phyloP scores from a whole-genome alignment of 2,113 vertebrate genomes.

The Protomyctophum bolini region DNA sequence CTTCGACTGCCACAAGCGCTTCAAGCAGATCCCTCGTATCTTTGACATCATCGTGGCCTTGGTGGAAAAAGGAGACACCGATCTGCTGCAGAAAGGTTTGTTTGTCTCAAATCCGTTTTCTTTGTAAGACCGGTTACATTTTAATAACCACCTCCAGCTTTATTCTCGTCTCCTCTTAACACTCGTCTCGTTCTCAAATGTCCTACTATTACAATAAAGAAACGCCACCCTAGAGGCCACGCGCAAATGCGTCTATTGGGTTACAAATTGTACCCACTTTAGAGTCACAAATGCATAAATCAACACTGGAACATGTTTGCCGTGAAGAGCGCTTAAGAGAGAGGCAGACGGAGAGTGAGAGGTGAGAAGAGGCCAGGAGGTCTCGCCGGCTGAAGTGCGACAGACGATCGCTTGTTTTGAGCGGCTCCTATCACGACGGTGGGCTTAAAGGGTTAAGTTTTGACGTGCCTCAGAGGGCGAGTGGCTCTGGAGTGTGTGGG shows the following conservation, averaged over 20 bases:
- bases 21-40: conserved; percentile 80
- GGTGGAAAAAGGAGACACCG: conserved; percentile 88
- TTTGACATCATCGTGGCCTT: conserved; percentile 86
- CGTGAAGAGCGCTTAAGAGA: conserved; percentile 15
- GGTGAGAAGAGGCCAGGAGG: no score
- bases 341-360: neutral
- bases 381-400: neutral
- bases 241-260: no score
- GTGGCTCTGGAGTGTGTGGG: conserved; percentile 62
- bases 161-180: neutral
- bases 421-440: conserved; percentile 25
- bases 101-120: neutral
- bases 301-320: no score
- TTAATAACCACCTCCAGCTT: no score
- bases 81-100: conserved; percentile 90
- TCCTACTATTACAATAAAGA: no score
- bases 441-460: conserved; percentile 54
- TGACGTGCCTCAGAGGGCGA: conserved; percentile 34
- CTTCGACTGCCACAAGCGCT: conserved; percentile 80
- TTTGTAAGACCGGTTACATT: no score
- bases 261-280: no score
- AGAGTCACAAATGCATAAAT: no score
- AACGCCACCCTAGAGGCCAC: no score
- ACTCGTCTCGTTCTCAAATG: neutral
- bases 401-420: conserved; percentile 32